A percentile compares a stretch with the other conserved stretches of the same genome.
These are phyloP conservation scores for Cryptosula pallasiana DNA, from an alignment of 2,888 invertebrate species.

Conservation along the genomic window DNA sequence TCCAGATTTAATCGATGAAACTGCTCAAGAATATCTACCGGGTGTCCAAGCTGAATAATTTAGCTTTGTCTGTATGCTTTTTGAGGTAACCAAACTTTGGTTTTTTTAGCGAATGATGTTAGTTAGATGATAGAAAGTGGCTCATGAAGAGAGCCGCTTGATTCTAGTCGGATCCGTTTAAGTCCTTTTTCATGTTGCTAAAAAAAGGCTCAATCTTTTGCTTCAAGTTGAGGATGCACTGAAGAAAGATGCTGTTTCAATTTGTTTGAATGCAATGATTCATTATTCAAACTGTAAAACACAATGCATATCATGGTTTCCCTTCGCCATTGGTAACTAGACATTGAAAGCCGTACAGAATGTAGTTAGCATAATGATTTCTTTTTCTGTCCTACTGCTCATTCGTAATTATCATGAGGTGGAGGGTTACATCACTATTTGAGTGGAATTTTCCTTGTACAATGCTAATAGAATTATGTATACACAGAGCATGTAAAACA, in stretches of 20 bases:
- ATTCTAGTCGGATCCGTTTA: background rate
- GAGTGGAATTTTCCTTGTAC: background rate
- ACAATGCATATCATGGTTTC: background rate
- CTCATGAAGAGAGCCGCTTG: conserved; percentile 4
- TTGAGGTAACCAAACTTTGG: background rate
- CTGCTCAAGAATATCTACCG: conserved; percentile 13
- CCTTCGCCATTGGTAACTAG: background rate
- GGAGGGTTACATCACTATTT: background rate
- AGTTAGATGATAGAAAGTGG: background rate
- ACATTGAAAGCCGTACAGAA: background rate
- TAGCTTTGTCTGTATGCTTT: conserved; percentile 10
- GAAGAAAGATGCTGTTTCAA: background rate
- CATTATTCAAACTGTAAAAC: background rate
- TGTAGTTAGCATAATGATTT: background rate
- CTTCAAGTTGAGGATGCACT: background rate
- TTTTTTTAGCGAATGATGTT: too few relatives aligned
- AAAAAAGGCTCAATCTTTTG: background rate
- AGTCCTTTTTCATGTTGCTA: conserved; percentile 2
- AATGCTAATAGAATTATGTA: too few relatives aligned
- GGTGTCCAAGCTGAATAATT: conserved; percentile 10
- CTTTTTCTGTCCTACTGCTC: background rate
- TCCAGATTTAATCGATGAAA: conserved; percentile 3
- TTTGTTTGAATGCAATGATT: background rate
- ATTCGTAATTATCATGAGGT: background rate
- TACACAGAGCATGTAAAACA: too few relatives aligned